Conservation (phyloP, 2,113 vertebrate species). For the Suncus etruscus region DNA sequence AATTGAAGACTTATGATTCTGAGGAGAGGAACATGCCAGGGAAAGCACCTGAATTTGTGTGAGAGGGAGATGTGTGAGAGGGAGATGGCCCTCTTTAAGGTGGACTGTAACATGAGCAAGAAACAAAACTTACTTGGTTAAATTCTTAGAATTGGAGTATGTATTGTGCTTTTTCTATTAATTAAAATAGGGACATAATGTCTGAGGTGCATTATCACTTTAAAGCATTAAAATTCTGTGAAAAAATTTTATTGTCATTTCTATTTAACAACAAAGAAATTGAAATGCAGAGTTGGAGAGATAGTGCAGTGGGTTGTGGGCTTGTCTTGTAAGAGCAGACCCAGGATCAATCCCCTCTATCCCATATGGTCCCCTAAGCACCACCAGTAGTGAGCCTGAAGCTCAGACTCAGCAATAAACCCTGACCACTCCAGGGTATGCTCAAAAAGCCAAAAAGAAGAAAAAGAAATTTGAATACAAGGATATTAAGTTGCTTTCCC, state of each 20-base stretch:
- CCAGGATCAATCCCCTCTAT: no score
- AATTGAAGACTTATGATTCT: background rate
- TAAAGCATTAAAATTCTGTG: background rate
- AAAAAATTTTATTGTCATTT: constrained; percentile 8
- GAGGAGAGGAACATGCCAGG: no score
- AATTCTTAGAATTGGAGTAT: background rate
- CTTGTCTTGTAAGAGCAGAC: no score
- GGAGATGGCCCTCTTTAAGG: background rate
- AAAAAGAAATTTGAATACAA: background rate
- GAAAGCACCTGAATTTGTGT: background rate
- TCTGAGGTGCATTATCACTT: background rate
- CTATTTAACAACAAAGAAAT: background rate
- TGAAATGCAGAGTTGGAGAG: background rate
- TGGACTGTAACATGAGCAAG: background rate
- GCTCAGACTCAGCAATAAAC: no score
- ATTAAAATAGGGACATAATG: background rate
- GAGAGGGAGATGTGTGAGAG: background rate
- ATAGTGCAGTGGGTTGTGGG: no score
- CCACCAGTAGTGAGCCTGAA: no score
- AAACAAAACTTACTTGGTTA: background rate
- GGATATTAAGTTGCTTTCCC: background rate
- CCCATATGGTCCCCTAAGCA: no score
- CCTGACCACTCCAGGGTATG: no score
- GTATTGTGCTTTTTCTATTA: background rate
- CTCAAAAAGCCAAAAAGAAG: no score